Percentiles rank a stretch among this genome's conserved stretches.
These are phyloP conservation scores for Pithys albifrons DNA, from an alignment of 2,113 vertebrate genomes.

Conservation along the genomic window DNA sequence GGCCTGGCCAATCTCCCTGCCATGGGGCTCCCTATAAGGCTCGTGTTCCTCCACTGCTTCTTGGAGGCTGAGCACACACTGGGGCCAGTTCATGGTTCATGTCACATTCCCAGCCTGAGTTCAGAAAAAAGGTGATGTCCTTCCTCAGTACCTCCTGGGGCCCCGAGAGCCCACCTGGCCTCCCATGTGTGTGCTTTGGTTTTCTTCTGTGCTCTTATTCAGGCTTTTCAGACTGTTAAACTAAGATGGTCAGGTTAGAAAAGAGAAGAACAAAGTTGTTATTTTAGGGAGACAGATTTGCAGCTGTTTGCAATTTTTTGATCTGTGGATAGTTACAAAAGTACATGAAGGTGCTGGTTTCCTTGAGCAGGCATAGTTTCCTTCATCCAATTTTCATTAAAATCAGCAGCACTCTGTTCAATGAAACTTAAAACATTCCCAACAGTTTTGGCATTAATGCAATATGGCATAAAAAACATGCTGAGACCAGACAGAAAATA, in stretches of 20 bases:
- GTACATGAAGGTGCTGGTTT: not conserved
- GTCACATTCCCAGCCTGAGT: not conserved
- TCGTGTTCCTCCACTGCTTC: not conserved
- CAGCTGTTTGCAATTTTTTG: not conserved
- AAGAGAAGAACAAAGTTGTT: not conserved
- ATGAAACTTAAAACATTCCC: not conserved
- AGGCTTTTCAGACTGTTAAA: not conserved
- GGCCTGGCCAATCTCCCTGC: not conserved
- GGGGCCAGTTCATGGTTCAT: not conserved
- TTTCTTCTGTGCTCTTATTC: not conserved
- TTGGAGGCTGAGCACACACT: not conserved
- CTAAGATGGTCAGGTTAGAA: not conserved
- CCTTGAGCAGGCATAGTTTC: not conserved
- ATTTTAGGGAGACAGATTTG: not conserved
- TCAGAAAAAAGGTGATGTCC: not conserved
- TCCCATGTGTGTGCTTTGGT: not conserved
- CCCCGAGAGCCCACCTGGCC: not conserved
- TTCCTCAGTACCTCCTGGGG: not conserved
- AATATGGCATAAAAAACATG: not conserved
- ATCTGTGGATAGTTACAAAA: not conserved
- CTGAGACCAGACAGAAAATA: not conserved
- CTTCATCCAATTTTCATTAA: not conserved
- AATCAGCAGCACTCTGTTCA: not conserved
- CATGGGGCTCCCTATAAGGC: rapidly evolving
- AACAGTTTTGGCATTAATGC: not conserved